These are phyloP conservation scores for Trissonchulus latispiculum DNA, from an alignment of 2,888 invertebrate genomes.

Conservation along the genomic window DNA sequence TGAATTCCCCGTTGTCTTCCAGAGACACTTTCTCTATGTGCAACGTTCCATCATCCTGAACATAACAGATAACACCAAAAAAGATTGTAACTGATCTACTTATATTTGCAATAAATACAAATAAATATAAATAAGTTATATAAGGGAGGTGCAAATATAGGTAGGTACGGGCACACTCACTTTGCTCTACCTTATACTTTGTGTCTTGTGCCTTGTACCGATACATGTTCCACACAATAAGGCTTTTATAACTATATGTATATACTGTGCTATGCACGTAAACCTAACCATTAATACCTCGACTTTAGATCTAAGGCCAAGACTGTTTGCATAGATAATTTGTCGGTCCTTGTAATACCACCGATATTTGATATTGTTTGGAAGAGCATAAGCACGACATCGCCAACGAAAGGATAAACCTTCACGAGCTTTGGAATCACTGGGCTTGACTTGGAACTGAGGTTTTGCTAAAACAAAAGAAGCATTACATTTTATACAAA, in stretches of 20 bases:
- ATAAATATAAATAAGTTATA: no score
- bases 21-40: background rate
- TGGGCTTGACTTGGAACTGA: constrained; percentile 29
- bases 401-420: constrained; percentile 37
- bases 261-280: no score
- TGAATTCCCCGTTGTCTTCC: background rate
- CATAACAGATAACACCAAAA: no score
- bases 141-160: no score
- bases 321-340: constrained; percentile 11
- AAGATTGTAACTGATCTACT: no score
- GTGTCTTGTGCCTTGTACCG: no score
- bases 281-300: constrained; percentile 3
- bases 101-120: no score
- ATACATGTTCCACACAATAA: no score
- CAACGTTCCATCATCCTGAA: background rate
- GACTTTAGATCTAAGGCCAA: constrained; percentile 14
- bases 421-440: constrained; percentile 36
- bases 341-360: constrained; percentile 33
- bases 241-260: no score
- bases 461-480: constrained; percentile 28
- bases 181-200: no score
- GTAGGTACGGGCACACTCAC: no score
- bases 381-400: constrained; percentile 36
- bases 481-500: no score
- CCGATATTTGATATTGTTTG: constrained; percentile 31